Evolutionary conservation across 1,140 invertebrate species (phyloP), one percentile per base, ranked within the genome.

Genomic region (Drosophila ercepeae): DNA sequence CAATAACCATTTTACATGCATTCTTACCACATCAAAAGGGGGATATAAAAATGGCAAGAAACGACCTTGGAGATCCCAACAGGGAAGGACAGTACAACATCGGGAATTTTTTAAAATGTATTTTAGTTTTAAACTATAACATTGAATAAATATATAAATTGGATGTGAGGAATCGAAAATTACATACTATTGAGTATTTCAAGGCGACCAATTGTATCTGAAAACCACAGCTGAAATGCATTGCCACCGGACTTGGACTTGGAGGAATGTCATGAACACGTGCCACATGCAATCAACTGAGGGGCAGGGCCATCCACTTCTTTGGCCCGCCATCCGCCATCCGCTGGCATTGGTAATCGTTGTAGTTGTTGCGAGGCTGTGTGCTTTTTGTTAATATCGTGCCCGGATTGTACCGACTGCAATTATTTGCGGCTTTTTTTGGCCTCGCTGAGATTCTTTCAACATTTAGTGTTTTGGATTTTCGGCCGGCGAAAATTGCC

Each of bases 1-100:
- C 77, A 86, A 86, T 86, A 65, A 74, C 59, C 67, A 84, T 77
- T 88, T 86, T 74, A 88, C 81, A 88, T 81, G 76, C 42, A 88
- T 88, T 81, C 73, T 86, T 81, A 44, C 81, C 72, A 77, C 73
- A 83, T 79, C 45, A 46, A 58, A 60, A 25, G 1, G 21, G 39
- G 14, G 36, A 58, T n/a, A 48, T 32, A 65, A 52, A 32, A 23
- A 25, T n/a, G 34, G 23, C 13, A 21, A 29, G 32, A 57, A 44
- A 14, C 11, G 11, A n/a, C 29, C 29, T 32, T 32, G 29, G 9
- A 36, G 41, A 14, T 9, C 1, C 1, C 6, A 46, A 61, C 32
- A 16, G 18, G 46, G 14, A 4, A 50, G 16, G 58, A 25, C 41
- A n/a, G n/a, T n/a, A n/a, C n/a, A n/a, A 25, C 42, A n/a, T 51